Percentiles rank a stretch among this genome's conserved stretches.
Conservation (phyloP, 2,113 vertebrate species). For the Atrichornis clamosus region DNA sequence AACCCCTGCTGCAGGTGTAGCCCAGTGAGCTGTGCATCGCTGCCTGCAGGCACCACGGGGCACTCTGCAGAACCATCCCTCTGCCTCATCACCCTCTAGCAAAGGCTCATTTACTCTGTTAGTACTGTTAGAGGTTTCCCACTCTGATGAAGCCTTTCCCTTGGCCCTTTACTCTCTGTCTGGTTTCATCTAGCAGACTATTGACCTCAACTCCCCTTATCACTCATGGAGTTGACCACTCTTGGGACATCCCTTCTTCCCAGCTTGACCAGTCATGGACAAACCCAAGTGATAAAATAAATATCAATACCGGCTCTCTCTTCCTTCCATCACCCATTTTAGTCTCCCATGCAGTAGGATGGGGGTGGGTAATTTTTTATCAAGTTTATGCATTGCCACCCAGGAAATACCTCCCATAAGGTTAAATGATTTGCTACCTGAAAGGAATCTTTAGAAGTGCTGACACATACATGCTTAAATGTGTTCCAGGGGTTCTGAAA, state of each 20-base stretch:
- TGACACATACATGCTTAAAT: background rate
- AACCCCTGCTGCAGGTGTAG: background rate
- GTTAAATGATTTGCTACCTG: background rate
- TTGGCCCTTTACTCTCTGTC: background rate
- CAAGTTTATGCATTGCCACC: background rate
- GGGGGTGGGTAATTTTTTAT: background rate
- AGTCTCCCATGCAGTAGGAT: background rate
- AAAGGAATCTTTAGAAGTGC: background rate
- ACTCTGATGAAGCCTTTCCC: background rate
- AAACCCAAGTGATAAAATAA: background rate
- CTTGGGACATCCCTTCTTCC: background rate
- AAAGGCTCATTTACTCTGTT: background rate
- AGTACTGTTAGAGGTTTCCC: background rate
- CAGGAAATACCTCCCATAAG: background rate
- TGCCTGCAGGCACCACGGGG: background rate
- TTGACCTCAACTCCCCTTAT: background rate
- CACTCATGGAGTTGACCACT: background rate
- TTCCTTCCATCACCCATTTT: background rate
- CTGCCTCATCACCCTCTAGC: background rate
- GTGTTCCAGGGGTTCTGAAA: background rate
- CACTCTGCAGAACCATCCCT: background rate
- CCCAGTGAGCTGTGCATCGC: rapidly evolving
- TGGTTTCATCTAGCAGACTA: background rate
- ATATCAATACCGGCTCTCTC: background rate
- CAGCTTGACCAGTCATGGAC: background rate